These are phyloP conservation scores for Delphinapterus leucas DNA, from an alignment of 2,113 vertebrate genomes.

Conservation along the genomic window DNA sequence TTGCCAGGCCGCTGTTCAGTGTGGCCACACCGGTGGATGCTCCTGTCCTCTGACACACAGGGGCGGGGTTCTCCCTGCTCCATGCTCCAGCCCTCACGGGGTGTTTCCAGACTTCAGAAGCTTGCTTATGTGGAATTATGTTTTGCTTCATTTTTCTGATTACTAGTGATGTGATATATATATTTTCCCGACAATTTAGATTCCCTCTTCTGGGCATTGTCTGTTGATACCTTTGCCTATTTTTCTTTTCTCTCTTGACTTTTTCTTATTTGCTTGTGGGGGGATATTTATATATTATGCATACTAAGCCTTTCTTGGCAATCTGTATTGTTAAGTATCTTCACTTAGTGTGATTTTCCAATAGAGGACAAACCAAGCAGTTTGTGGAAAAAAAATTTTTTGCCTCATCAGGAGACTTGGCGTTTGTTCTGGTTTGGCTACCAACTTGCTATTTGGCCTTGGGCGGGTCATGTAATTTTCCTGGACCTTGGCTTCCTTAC, in stretches of 20 bases:
- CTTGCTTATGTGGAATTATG: background rate
- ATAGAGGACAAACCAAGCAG: background rate
- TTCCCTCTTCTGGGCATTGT: background rate
- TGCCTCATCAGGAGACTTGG: background rate
- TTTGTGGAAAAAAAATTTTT: background rate
- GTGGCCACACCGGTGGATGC: too few species aligned
- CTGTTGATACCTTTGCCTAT: background rate
- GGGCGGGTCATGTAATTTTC: background rate
- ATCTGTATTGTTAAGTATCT: background rate
- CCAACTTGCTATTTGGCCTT: background rate
- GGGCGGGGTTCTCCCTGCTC: background rate
- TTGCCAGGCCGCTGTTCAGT: background rate
- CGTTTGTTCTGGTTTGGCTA: background rate
- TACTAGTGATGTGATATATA: background rate
- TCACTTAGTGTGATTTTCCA: background rate
- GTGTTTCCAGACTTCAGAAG: background rate
- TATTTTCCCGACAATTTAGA: background rate
- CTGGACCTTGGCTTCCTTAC: background rate
- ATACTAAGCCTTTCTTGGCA: background rate
- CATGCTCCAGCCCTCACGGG: background rate
- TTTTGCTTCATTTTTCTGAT: background rate
- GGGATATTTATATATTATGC: background rate
- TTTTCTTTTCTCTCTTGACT: slow-evolving; percentile 15
- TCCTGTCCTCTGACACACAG: background rate
- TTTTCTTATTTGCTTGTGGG: background rate